These are phyloP conservation scores for Cebus imitator DNA, from an alignment of 2,113 vertebrate genomes.

Conservation along the genomic window DNA sequence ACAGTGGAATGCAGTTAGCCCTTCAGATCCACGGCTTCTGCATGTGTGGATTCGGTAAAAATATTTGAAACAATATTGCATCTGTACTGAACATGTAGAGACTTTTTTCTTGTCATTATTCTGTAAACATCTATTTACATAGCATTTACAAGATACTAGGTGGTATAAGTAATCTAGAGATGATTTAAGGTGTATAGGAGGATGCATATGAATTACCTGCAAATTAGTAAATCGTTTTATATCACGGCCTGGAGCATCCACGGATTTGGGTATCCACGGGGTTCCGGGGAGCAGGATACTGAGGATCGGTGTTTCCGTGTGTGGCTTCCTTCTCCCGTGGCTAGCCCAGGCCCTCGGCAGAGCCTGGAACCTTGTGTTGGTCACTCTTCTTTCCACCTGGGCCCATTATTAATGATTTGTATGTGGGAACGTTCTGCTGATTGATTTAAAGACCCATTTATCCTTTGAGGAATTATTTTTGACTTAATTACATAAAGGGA, in stretches of 20 bases:
- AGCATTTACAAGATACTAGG: neutral
- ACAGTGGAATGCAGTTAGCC: neutral
- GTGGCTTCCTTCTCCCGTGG: fast-evolving
- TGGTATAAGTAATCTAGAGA: neutral
- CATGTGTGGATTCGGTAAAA: neutral
- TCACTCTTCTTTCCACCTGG: neutral
- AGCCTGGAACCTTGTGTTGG: fast-evolving
- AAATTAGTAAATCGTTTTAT: neutral
- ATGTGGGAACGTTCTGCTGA: neutral
- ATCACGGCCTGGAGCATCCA: neutral
- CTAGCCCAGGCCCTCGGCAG: fast-evolving
- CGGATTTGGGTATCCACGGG: neutral
- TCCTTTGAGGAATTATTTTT: slow-evolving; percentile 33
- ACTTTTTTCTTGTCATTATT: neutral
- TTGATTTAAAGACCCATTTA: slow-evolving; percentile 1
- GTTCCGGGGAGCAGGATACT: too few relatives aligned
- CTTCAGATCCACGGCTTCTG: neutral
- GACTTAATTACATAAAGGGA: slow-evolving; percentile 46
- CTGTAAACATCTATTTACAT: neutral
- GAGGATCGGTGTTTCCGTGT: neutral
- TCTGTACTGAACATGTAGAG: neutral
- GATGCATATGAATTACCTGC: neutral
- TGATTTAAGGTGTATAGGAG: neutral
- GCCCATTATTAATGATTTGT: neutral
- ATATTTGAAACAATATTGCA: neutral